These are phyloP conservation scores for Psilanteris sp. DNA, from an alignment of 1,140 invertebrate species.

Conservation along the genomic window DNA sequence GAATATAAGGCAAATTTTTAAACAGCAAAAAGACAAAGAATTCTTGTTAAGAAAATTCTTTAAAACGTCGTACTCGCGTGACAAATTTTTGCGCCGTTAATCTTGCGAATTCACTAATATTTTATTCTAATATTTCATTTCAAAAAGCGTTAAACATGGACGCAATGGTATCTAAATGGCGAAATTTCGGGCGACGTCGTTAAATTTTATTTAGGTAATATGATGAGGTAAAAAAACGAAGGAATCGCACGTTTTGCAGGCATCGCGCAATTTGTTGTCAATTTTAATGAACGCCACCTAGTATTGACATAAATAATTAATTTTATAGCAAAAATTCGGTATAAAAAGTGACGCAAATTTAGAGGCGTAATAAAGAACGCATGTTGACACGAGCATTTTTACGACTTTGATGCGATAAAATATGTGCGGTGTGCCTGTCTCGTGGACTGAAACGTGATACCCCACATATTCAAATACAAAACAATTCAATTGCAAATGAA, in stretches of 20 bases:
- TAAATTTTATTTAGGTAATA: no score
- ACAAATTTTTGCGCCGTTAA: no score
- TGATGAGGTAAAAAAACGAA: slow-evolving; percentile 17
- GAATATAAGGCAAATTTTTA: no score
- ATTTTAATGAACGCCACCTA: slow-evolving; percentile 47
- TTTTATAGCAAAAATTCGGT: slow-evolving; percentile 49
- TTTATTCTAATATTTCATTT: no score
- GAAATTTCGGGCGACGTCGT: not conserved
- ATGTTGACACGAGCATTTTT: slow-evolving; percentile 60
- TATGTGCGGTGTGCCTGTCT: slow-evolving; percentile 43
- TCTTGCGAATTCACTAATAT: no score
- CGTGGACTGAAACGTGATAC: slow-evolving; percentile 57
- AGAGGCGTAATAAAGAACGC: slow-evolving; percentile 55
- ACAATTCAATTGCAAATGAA: slow-evolving; percentile 63
- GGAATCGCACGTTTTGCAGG: slow-evolving; percentile 9
- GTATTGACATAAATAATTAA: slow-evolving; percentile 62
- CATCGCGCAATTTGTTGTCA: slow-evolving; percentile 29
- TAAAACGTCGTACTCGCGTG: no score
- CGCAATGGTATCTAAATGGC: no score
- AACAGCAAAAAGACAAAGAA: no score
- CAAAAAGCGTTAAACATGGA: no score
- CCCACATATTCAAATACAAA: slow-evolving; percentile 60
- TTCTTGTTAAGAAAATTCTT: no score
- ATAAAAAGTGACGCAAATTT: slow-evolving; percentile 44
- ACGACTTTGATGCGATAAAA: slow-evolving; percentile 61